These are phyloP conservation scores for Brachyhypopomus occidentalis DNA, from an alignment of 2,113 vertebrate genomes.

Conservation along the genomic window DNA sequence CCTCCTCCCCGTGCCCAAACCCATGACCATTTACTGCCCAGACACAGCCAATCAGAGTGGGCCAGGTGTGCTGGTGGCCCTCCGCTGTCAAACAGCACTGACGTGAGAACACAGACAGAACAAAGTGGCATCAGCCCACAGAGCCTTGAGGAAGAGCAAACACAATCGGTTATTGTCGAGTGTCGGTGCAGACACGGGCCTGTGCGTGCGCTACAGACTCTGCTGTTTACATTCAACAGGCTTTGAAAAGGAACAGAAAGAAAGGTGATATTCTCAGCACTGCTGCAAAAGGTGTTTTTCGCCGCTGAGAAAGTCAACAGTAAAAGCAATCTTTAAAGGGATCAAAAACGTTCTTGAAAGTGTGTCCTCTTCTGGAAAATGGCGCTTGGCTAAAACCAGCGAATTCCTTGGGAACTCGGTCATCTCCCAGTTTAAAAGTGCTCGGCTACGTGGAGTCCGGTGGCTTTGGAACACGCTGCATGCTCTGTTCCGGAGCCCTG, in stretches of 20 bases:
- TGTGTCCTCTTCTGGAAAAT: background rate
- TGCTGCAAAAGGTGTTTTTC: background rate
- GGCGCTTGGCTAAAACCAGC: background rate
- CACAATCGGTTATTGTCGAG: background rate
- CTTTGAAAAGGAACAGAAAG: too few species aligned
- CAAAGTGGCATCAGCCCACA: constrained; percentile 2
- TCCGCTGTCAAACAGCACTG: background rate
- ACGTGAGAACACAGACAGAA: background rate
- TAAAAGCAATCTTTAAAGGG: background rate
- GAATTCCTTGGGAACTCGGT: background rate
- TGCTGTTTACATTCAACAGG: too few species aligned
- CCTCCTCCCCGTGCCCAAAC: too few species aligned
- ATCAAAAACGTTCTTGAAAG: background rate
- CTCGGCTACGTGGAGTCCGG: background rate
- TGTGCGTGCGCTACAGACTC: background rate
- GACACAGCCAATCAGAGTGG: background rate
- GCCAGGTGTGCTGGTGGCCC: background rate
- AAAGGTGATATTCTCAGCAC: too few species aligned
- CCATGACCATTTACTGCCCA: background rate
- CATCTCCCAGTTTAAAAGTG: background rate
- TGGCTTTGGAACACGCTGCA: background rate
- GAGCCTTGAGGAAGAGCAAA: constrained; percentile 5
- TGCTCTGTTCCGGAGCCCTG: too few species aligned
- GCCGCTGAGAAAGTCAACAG: background rate
- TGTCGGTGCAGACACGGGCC: background rate